These are phyloP conservation scores for Leucoma salicis DNA, from an alignment of 2,888 invertebrate genomes.

Conservation along the genomic window DNA sequence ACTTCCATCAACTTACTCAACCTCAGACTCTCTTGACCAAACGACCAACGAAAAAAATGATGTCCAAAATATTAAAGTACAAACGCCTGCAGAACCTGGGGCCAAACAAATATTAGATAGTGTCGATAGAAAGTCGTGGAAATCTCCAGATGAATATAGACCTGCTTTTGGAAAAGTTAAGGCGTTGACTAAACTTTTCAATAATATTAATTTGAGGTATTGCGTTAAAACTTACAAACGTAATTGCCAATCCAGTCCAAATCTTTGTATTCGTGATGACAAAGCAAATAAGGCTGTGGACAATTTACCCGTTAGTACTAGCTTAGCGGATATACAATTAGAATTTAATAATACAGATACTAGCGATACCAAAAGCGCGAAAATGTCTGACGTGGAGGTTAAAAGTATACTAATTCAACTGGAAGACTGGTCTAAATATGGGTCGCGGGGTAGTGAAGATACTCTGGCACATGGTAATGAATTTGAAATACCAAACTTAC, in stretches of 20 bases:
- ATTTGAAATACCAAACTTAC: constrained; percentile 70
- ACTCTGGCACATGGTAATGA: constrained; percentile 74
- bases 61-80: constrained; percentile 30
- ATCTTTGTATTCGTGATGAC: constrained; percentile 57
- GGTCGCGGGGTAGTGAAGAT: constrained; percentile 73
- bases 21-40: constrained; percentile 61
- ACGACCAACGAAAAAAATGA: constrained; percentile 32
- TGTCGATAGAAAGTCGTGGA: constrained; percentile 83
- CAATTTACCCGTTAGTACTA: constrained; percentile 59
- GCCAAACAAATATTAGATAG: constrained; percentile 62
- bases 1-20: constrained; percentile 58
- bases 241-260: constrained; percentile 74
- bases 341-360: constrained; percentile 63
- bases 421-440: constrained; percentile 76
- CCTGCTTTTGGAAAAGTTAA: constrained; percentile 87
- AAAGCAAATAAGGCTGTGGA: constrained; percentile 44
- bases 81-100: constrained; percentile 48
- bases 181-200: constrained; percentile 86
- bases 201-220: constrained; percentile 73
- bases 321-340: constrained; percentile 68
- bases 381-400: constrained; percentile 71
- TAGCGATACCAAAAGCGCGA: constrained; percentile 52
- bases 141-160: constrained; percentile 86
- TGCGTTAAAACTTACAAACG: constrained; percentile 68
- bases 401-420: constrained; percentile 73